A percentile compares a stretch with the other conserved stretches of the same genome.
Evolutionary conservation across 30 jellyfish, hydroid and myxozoan genomes (phyloP).

Genomic region (Aurelia sp.): DNA sequence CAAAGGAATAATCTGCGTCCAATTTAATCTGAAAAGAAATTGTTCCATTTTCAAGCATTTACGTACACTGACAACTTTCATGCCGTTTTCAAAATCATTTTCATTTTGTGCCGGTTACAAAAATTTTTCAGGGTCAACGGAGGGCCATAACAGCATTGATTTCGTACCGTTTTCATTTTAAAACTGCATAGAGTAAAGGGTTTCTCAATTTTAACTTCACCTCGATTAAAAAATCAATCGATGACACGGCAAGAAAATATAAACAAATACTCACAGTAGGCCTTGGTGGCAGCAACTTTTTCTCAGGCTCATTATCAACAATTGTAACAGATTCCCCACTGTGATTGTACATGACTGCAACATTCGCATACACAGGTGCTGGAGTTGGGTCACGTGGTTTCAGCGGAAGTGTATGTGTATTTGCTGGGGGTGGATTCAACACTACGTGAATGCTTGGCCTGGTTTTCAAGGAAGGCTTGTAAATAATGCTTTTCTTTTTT

Average conservation of each 20-base stretch:
- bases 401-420: slow-evolving; percentile 30
- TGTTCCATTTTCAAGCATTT: too few relatives aligned
- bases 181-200: too few relatives aligned
- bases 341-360: slow-evolving; percentile 19
- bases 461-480: slow-evolving; percentile 35
- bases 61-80: too few relatives aligned
- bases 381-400: slow-evolving; percentile 65
- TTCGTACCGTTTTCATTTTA: too few relatives aligned
- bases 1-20: too few relatives aligned
- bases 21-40: too few relatives aligned
- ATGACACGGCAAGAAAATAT: background rate
- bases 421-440: slow-evolving; percentile 30
- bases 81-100: too few relatives aligned
- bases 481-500: slow-evolving; percentile 32
- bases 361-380: slow-evolving; percentile 17
- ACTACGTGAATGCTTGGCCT: slow-evolving; percentile 60
- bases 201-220: too few relatives aligned
- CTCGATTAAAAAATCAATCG: background rate
- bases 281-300: slow-evolving; percentile 45
- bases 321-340: slow-evolving; percentile 16
- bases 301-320: background rate
- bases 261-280: slow-evolving; percentile 46
- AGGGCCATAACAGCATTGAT: too few relatives aligned
- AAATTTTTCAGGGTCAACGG: too few relatives aligned
- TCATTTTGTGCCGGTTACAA: too few relatives aligned